Base-by-base conservation (phyloP, 2,888 invertebrate genomes). In the Amphipoea lucens region DNA sequence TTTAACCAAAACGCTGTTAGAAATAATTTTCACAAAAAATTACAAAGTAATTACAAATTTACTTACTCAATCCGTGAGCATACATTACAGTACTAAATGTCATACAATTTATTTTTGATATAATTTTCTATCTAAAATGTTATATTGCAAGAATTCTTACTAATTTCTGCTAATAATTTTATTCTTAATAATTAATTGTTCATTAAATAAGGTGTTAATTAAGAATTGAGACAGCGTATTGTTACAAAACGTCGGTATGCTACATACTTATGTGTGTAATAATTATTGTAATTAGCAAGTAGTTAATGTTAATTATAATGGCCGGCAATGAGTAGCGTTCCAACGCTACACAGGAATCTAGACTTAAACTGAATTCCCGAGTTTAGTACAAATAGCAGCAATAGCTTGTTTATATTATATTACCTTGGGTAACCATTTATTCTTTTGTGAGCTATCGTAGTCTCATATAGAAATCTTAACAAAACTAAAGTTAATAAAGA, bases 221-320 rank as follows among this genome's bases (percentile, higher is more conserved):
- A 29, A 17, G 4, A 78, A 51, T 42, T 73, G 23, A 51, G 42
- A 62, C 23, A 14, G 29, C 9, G 17, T 51, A 23, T 51, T 54
- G 51, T 70, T 65, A 57, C 2, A 40, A 79, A 70, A 40, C 6
- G 0, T 36, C 17, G 9, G n/a, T 29, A 54, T 29, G 12, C 9
- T 36, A 48, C 4, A 23, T 23, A 60, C 57, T 12, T 60, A 68
- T 6, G 12, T 20, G 54, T 23, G 11, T 20, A 17, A n/a, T 29
- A 9, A 45, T n/a, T 76, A 82, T 36, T 36, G 12, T 29, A 45
- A 29, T 48, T 68, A 67, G 20, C n/a, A 29, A 62, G 12, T 23
- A 62, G 36, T 29, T 68, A 68, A 62, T 76, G 36, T 40, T 68
- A 68, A 62, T 68, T 45, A 40, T 11, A 68, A 40, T 45, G 42